phyloP scores from a whole-genome alignment of 2,797 vertebrate species.

The Hydrocynus forskahlii region DNA sequence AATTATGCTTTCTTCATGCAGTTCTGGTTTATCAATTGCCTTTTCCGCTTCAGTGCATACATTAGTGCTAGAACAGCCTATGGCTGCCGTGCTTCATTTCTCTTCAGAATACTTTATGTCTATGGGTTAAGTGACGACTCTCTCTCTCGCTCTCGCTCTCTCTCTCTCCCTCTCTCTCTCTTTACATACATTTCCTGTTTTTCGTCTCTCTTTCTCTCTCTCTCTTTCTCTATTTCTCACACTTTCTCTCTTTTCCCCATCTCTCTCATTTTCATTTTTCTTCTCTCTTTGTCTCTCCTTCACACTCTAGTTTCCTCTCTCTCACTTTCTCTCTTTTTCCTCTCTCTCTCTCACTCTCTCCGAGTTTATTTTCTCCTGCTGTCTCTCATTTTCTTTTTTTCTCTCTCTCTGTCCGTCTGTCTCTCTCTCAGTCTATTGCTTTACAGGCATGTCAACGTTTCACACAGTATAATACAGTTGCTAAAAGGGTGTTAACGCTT shows the following conservation, averaged over 20 bases:
- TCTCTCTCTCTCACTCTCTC: slow-evolving; percentile 1
- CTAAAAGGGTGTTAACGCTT: neutral
- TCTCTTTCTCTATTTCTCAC: no score
- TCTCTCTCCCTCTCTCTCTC: neutral
- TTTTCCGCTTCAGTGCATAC: slow-evolving; percentile 23
- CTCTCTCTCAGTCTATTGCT: neutral
- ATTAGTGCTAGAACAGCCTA: slow-evolving; percentile 16
- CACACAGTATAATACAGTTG: slow-evolving; percentile 1
- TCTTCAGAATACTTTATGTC: slow-evolving; percentile 17
- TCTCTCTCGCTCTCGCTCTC: slow-evolving; percentile 2
- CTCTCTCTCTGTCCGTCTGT: no score
- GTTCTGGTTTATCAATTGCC: slow-evolving; percentile 41
- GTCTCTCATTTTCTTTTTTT: neutral
- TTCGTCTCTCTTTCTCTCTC: no score
- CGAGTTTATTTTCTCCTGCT: no score
- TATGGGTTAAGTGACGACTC: slow-evolving; percentile 2
- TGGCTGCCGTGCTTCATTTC: slow-evolving; percentile 21
- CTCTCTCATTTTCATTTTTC: no score
- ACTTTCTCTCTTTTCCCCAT: no score
- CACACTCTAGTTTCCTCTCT: no score
- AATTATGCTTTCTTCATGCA: slow-evolving; percentile 40
- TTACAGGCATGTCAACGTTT: neutral
- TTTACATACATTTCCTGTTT: no score
- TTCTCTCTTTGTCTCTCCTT: no score
- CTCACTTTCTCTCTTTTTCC: no score